Conservation (phyloP, 2,797 vertebrate species). For the Melanotaenia trifasciata region DNA sequence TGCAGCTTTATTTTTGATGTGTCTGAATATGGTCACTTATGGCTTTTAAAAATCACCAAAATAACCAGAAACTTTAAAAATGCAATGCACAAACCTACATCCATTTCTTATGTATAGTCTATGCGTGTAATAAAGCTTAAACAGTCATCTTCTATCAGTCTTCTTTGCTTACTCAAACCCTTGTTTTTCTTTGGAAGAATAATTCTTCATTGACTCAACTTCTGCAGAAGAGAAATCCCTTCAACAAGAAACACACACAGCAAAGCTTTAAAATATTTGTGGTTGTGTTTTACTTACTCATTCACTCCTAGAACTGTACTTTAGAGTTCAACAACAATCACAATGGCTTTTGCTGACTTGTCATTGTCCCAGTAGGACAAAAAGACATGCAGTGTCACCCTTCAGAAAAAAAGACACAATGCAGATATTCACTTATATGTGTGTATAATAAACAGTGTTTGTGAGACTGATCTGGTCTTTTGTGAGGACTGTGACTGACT, state of each 20-base stretch:
- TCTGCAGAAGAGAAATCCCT: constrained; percentile 12
- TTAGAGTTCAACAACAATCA: constrained; percentile 29
- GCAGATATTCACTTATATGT: constrained; percentile 12
- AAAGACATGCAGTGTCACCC: constrained; percentile 14
- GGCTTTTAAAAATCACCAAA: neutral
- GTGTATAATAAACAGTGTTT: neutral
- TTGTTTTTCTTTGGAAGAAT: constrained; percentile 4
- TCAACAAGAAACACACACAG: constrained; percentile 14
- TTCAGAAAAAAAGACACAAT: neutral
- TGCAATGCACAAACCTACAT: no score
- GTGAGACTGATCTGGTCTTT: constrained; percentile 29
- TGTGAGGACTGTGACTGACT: constrained; percentile 24
- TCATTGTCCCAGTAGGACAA: constrained; percentile 10
- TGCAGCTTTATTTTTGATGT: neutral
- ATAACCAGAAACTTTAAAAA: neutral
- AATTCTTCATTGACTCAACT: constrained; percentile 13
- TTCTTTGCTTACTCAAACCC: no score
- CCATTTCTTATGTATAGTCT: no score
- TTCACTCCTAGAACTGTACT: constrained; percentile 44
- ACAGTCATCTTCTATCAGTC: neutral
- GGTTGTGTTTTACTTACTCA: constrained; percentile 24
- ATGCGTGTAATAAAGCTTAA: no score
- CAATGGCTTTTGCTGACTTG: constrained; percentile 37
- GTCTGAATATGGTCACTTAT: no score
- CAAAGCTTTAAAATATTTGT: constrained; percentile 38